Percentiles rank a stretch among this genome's conserved stretches.
These are phyloP conservation scores for Myiotriccus ornatus DNA, from an alignment of 2,797 vertebrate genomes.

Conservation along the genomic window DNA sequence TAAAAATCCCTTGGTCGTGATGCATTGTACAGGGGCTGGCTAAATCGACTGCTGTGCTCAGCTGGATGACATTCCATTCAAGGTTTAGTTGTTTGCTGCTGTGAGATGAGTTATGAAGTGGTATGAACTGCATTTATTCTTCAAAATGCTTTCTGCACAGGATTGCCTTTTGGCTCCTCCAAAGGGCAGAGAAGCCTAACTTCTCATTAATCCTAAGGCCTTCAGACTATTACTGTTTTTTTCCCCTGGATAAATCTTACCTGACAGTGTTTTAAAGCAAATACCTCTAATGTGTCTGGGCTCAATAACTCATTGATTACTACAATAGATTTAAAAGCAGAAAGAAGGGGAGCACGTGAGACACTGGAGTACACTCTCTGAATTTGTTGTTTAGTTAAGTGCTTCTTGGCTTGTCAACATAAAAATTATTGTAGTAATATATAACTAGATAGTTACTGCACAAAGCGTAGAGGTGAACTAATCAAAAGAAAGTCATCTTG, in stretches of 20 bases:
- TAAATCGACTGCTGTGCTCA: neutral
- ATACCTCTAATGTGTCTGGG: neutral
- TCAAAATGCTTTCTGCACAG: neutral
- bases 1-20: neutral
- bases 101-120: neutral
- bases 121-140: neutral
- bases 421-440: neutral
- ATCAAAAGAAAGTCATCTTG: neutral
- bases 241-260: neutral
- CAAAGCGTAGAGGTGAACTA: neutral
- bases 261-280: neutral
- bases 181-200: neutral
- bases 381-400: neutral
- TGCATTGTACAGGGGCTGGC: neutral
- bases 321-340: neutral
- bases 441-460: neutral
- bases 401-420: neutral
- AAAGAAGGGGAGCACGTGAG: neutral
- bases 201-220: neutral
- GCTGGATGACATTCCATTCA: neutral
- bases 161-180: neutral
- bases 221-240: neutral
- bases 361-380: neutral
- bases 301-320: neutral
- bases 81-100: neutral